Evolutionary conservation across 2,797 vertebrate genomes (phyloP).

Genomic region (Sciurus vulgaris): DNA sequence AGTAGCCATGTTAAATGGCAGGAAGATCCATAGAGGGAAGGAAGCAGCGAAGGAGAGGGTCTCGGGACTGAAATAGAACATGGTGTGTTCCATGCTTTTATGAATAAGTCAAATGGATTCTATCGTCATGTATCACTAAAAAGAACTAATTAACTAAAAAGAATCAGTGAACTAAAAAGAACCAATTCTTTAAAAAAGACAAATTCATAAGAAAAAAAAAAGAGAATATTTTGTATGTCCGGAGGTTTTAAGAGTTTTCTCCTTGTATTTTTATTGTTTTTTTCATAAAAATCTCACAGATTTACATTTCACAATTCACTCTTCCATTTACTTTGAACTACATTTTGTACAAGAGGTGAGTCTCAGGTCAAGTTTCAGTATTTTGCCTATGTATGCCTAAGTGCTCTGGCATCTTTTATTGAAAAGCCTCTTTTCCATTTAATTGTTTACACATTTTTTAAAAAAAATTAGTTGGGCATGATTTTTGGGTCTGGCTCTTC

Average conservation of each 20-base stretch:
- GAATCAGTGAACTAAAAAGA: too few relatives aligned
- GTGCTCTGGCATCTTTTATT: background rate
- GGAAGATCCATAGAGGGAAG: too few relatives aligned
- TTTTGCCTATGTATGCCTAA: background rate
- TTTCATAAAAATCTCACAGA: background rate
- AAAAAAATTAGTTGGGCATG: background rate
- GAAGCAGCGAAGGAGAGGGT: too few relatives aligned
- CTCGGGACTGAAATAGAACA: too few relatives aligned
- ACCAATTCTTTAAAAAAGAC: too few relatives aligned
- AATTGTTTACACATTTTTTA: background rate
- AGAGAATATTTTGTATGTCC: background rate
- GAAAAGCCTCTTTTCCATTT: background rate
- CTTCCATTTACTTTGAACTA: background rate
- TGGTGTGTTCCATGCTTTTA: too few relatives aligned
- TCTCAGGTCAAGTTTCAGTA: background rate
- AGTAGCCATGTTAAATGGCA: too few relatives aligned
- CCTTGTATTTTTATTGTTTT: too few relatives aligned
- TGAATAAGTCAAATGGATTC: too few relatives aligned
- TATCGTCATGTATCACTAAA: too few relatives aligned
- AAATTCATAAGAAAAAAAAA: too few relatives aligned
- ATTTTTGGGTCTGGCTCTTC: background rate
- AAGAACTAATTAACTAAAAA: too few relatives aligned
- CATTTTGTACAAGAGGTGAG: background rate
- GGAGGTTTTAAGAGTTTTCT: background rate
- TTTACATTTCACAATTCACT: background rate